Conservation (phyloP, 1,140 invertebrate species). For the Scaptomyza graminum region DNA sequence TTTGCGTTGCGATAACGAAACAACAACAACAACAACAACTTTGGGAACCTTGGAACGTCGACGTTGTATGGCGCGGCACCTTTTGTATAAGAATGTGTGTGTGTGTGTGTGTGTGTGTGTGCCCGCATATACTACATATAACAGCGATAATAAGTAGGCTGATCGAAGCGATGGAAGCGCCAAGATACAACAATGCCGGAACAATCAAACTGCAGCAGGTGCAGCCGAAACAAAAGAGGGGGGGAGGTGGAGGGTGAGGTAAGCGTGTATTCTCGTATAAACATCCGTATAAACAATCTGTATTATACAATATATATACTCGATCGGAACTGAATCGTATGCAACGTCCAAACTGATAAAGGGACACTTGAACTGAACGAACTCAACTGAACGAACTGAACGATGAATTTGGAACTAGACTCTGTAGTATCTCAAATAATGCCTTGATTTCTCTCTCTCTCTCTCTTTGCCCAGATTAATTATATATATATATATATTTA, state of each 20-base stretch:
- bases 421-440: constrained; percentile 1
- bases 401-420: background rate
- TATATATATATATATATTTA: too few relatives aligned
- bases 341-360: constrained; percentile 18
- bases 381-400: too few relatives aligned
- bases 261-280: background rate
- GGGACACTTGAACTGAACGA: constrained; percentile 1
- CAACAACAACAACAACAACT: constrained; percentile 36
- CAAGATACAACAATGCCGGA: constrained; percentile 24
- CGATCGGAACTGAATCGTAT: constrained; percentile 15
- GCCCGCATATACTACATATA: constrained; percentile 43
- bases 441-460: background rate
- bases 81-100: constrained; percentile 5
- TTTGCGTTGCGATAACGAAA: constrained; percentile 61
- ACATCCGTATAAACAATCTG: constrained; percentile 11
- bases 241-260: background rate
- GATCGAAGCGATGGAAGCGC: constrained; percentile 35
- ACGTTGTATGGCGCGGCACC: constrained; percentile 17
- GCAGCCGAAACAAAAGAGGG: background rate
- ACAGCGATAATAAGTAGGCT: constrained; percentile 44
- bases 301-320: constrained; percentile 10
- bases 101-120: constrained; percentile 25
- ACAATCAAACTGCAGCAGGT: constrained; percentile 15
- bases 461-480: background rate
- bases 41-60: constrained; percentile 50